Evolutionary conservation across 2,113 vertebrate species (phyloP).

Genomic region (Columbina picui): DNA sequence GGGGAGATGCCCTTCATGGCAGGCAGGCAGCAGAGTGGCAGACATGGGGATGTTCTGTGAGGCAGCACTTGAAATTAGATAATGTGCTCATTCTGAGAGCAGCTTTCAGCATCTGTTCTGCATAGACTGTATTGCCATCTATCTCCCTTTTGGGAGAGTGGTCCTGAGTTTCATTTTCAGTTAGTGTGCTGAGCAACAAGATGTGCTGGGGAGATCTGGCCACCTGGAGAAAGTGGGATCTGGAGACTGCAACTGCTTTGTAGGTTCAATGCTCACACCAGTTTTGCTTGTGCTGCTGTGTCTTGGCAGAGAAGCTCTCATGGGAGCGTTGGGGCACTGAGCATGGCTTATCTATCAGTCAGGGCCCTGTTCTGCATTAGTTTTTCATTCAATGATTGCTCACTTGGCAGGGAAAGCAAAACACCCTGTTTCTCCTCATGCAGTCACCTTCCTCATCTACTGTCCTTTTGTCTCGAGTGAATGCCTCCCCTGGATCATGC

Average conservation of each 20-base stretch:
- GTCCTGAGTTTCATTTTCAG: neutral
- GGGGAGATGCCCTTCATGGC: neutral
- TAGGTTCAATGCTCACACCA: neutral
- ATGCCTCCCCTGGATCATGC: neutral
- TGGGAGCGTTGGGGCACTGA: neutral
- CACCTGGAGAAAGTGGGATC: neutral
- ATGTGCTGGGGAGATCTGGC: neutral
- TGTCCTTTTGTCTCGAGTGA: neutral
- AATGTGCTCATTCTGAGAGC: neutral
- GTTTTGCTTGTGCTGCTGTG: neutral
- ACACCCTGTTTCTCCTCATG: neutral
- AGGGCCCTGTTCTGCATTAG: accelerated
- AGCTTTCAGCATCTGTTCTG: neutral
- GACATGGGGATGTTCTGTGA: accelerated
- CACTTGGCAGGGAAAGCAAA: neutral
- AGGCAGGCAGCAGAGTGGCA: neutral
- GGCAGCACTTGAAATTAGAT: neutral
- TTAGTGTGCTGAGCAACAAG: neutral
- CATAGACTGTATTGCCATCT: neutral
- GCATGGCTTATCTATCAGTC: neutral
- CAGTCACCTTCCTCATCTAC: neutral
- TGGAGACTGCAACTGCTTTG: neutral
- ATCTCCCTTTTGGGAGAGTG: accelerated
- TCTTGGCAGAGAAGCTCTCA: neutral
- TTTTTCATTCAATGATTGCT: neutral